Base-by-base conservation (phyloP, 2,888 invertebrate genomes). In the Smittia aterrima region DNA sequence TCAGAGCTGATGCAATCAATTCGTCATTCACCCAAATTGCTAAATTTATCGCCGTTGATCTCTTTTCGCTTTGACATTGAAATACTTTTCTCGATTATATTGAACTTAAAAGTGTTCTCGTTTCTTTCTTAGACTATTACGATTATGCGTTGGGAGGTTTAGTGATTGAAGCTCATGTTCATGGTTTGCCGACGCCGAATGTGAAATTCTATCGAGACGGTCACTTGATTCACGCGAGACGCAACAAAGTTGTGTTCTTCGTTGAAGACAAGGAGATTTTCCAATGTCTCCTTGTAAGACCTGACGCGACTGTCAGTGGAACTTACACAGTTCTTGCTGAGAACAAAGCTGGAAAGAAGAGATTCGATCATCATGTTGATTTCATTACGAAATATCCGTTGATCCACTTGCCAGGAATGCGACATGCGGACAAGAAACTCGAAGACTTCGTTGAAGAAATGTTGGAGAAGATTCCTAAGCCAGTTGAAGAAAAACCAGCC, bases 271-370 rank as follows among this genome's bases (percentile, higher is more conserved):
- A 72, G 25, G 72, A 72, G 40, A 72, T 72, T n/a, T 62, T 40
- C 13, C 72, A 72, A 72, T 72, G 72, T 18, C 22, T 72, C 4
- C 32, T 72, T 16, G 72, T 72, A 11, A 18, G 72, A 40, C 62
- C 72, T 22, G 72, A 72, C 38, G 72, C 72, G 13, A 62, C 32
- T 72, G 72, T 13, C 18, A 89, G 87, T 75, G 93, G 92, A 58
- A 87, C 87, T 78, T 93, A 92, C 80, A 89, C 89, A 0, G 92
- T 92, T 77, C 87, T 86, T 79, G 92, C 92, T 0, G 90, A 90
- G 79, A 92, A 89, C 79, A 85, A 88, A 1, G 85, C 88, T 25
- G 90, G 90, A 85, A 87, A 87, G 64, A 90, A 20, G 32, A 11
- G 72, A 6, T 72, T 72, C 24, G 41, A 62, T 62, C 72, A 72